Percentiles rank a stretch among this genome's conserved stretches.
These are phyloP conservation scores for Chloroceryle aenea DNA, from an alignment of 2,113 vertebrate genomes.

Conservation along the genomic window DNA sequence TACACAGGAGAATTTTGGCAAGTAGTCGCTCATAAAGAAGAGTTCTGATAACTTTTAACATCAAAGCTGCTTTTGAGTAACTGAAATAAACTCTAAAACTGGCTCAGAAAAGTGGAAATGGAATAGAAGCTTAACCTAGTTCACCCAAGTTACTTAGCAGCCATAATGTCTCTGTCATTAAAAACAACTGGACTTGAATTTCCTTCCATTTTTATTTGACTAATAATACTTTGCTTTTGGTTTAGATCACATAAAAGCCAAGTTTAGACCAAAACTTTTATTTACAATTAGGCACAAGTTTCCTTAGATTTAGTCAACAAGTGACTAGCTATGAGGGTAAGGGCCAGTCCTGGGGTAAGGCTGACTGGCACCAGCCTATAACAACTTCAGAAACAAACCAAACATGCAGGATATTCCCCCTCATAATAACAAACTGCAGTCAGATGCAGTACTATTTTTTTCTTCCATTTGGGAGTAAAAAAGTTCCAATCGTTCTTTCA, in stretches of 20 bases:
- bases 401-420: fast-evolving
- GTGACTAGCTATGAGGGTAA: not conserved
- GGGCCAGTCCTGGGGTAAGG: not conserved
- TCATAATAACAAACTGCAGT: not conserved
- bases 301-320: not conserved
- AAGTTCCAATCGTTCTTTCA: not conserved
- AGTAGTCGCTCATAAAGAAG: not conserved
- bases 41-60: not conserved
- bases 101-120: not conserved
- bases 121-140: not conserved
- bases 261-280: not conserved
- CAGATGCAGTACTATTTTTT: too few relatives aligned
- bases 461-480: not conserved
- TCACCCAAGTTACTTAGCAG: not conserved
- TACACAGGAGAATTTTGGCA: not conserved
- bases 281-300: not conserved
- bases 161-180: not conserved
- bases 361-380: not conserved
- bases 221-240: not conserved
- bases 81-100: not conserved
- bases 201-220: not conserved
- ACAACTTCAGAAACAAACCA: not conserved
- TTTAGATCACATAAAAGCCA: not conserved
- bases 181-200: not conserved
- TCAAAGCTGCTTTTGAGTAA: not conserved